phyloP scores from a whole-genome alignment of 2,113 vertebrate species.

The Leptodactylus fuscus region DNA sequence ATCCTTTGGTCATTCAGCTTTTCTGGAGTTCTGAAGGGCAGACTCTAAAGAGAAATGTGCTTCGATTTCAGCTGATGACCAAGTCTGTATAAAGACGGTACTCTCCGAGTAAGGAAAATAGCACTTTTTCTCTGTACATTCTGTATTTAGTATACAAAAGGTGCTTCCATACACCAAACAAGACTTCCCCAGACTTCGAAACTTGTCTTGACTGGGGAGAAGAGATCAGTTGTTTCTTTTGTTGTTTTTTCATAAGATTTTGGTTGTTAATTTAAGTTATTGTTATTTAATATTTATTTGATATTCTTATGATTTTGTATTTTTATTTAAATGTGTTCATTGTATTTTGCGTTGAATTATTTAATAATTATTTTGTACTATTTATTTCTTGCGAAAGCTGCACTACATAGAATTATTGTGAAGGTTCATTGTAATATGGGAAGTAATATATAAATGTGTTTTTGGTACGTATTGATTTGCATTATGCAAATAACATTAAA shows the following conservation, averaged over 20 bases:
- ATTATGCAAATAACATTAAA: too few species aligned
- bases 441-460: too few species aligned
- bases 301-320: background rate
- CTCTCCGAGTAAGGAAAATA: background rate
- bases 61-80: slow-evolving; percentile 1
- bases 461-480: too few species aligned
- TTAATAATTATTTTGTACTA: background rate
- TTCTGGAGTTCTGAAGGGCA: too few species aligned
- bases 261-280: slow-evolving; percentile 19
- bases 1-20: too few species aligned
- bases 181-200: background rate
- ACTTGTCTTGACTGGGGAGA: background rate
- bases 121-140: slow-evolving; percentile 27
- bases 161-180: background rate
- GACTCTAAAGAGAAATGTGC: too few species aligned
- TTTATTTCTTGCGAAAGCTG: slow-evolving; percentile 2
- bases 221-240: background rate
- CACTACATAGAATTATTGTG: background rate
- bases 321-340: background rate
- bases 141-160: background rate
- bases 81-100: background rate
- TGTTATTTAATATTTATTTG: slow-evolving; percentile 48
- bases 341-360: background rate
- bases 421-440: background rate
- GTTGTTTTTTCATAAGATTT: background rate